Base-by-base conservation (phyloP, 2,888 invertebrate species). In the Acronicta leporina region DNA sequence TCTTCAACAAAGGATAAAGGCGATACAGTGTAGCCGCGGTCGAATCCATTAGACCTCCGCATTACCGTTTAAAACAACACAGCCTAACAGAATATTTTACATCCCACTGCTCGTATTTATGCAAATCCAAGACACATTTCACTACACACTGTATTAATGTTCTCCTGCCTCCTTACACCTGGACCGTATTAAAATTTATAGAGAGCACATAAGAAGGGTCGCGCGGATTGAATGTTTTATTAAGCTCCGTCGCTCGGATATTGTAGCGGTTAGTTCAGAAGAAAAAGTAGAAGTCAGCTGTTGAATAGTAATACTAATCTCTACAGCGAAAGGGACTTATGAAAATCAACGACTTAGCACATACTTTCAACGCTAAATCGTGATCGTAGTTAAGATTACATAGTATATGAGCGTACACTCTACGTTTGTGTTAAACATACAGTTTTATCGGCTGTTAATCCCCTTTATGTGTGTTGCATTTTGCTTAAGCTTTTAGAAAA, bases 141-240 rank as follows among this genome's bases (percentile, higher is more conserved):
- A 58, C 67, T 60, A 63, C 58, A 64, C 50, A 55, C 56, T 46
- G 70, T 66, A 56, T 74, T 63, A 75, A 73, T 75, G 77, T 76
- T 76, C 81, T 77, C 72, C 63, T 59, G 53, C 64, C 66, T 57
- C 48, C 46, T 61, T 68, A 70, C 72, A 70, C 75, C 72, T 75
- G 71, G 60, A 51, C 64, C 66, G 63, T 70, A 76, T 81, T 79
- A 80, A 81, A 77, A 81, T 81, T 71, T 81, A 82, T 77, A 70
- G 75, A 63, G 66, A 58, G 56, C 63, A 66, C 68, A 72, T 70
- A 77, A 77, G 73, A 74, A 76, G 75, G 82, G 72, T 72, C 66
- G 62, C 44, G n/a, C 13, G 56, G 43, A 60, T 71, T 75, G 74
- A 77, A 82, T 83, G 73, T 82, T 82, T 83, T 80, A 83, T 77